These are phyloP conservation scores for Aporrectodea caliginosa DNA, from an alignment of 1,140 invertebrate species.

Conservation along the genomic window DNA sequence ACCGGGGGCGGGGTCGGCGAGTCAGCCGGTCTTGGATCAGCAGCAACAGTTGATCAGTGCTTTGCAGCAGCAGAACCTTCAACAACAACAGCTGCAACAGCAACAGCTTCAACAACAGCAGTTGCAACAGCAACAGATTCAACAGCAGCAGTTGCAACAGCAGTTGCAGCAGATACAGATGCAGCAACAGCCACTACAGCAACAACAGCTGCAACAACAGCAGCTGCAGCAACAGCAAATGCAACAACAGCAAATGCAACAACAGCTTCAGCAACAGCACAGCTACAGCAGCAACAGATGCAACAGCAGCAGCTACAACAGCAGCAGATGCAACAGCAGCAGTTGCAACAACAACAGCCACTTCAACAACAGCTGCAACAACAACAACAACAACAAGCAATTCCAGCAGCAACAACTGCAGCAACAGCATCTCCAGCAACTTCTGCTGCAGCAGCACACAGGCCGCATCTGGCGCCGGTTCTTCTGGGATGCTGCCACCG, in stretches of 20 bases:
- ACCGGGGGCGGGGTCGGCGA: not conserved
- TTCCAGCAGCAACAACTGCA: slow-evolving; percentile 3
- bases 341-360: not conserved
- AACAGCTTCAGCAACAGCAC: not conserved
- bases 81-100: not conserved
- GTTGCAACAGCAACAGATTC: not conserved
- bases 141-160: not conserved
- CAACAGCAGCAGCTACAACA: not conserved
- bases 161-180: not conserved
- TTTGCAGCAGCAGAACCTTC: not conserved
- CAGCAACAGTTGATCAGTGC: not conserved
- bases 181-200: not conserved
- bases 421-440: slow-evolving; percentile 5
- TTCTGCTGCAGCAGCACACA: slow-evolving; percentile 6
- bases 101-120: not conserved
- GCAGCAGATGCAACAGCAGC: not conserved
- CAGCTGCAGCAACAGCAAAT: not conserved
- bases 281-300: not conserved
- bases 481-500: not conserved
- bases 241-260: not conserved
- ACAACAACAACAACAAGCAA: not conserved
- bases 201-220: not conserved
- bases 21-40: not conserved
- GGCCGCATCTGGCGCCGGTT: not conserved
- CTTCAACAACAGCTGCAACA: not conserved